Percentiles rank a stretch among this genome's conserved stretches.
Conservation (phyloP, 2,113 vertebrate genomes). For the Stigmatopora nigra region DNA sequence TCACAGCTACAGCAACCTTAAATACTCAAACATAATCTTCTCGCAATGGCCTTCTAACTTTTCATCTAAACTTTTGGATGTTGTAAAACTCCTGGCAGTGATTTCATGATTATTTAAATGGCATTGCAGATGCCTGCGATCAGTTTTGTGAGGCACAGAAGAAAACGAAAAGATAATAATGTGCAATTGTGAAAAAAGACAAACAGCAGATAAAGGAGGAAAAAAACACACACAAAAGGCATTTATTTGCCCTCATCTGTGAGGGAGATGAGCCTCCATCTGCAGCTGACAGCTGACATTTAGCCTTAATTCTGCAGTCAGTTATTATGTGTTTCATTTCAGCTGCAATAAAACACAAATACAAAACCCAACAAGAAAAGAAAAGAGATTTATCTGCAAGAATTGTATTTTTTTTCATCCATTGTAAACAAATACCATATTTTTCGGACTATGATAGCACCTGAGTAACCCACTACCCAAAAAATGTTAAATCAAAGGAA, state of each 20-base stretch:
- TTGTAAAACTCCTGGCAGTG: background rate
- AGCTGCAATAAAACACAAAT: constrained; percentile 23
- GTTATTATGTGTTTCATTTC: constrained; percentile 42
- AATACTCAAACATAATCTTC: constrained; percentile 21
- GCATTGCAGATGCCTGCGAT: constrained; percentile 9
- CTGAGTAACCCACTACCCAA: too few species aligned
- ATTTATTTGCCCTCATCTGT: constrained; percentile 41
- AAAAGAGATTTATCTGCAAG: background rate
- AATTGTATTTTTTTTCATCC: background rate
- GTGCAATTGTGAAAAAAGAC: constrained; percentile 18
- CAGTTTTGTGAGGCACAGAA: constrained; percentile 14
- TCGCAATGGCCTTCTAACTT: background rate
- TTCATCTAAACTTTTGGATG: constrained; percentile 10
- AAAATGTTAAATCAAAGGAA: too few species aligned
- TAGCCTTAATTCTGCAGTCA: constrained; percentile 45
- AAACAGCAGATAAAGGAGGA: constrained; percentile 31
- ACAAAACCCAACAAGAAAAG: background rate
- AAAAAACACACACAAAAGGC: constrained; percentile 17
- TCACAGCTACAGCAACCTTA: constrained; percentile 27
- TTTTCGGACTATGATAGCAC: too few species aligned
- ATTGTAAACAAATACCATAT: too few species aligned
- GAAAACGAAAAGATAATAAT: constrained; percentile 14
- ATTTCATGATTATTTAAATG: constrained; percentile 7
- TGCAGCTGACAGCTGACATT: constrained; percentile 57
- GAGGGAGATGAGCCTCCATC: constrained; percentile 34